Percentiles rank a stretch among this genome's conserved stretches.
Conservation (phyloP, 2,113 vertebrate genomes). For the Aptenodytes forsteri region DNA sequence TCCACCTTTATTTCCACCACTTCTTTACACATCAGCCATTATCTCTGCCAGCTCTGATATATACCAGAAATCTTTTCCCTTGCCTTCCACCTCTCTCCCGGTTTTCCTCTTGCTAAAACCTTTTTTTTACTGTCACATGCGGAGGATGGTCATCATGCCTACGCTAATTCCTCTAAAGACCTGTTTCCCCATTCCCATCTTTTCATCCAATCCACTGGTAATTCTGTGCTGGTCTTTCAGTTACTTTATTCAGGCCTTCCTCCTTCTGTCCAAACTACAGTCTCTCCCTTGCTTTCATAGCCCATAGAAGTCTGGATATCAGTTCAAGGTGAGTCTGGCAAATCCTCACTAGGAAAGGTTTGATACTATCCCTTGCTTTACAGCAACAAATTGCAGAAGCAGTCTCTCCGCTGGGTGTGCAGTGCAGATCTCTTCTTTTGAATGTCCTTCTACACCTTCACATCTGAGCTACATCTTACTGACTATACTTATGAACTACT, state of each 20-base stretch:
- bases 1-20: not conserved
- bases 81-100: not conserved
- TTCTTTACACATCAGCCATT: not conserved
- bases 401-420: not conserved
- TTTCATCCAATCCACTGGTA: not conserved
- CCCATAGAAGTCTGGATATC: not conserved
- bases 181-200: not conserved
- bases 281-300: not conserved
- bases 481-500: not conserved
- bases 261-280: not conserved
- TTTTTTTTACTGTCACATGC: not conserved
- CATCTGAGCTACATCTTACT: not conserved
- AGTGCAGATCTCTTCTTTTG: not conserved
- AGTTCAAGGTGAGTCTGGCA: not conserved
- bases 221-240: not conserved
- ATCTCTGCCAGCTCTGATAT: not conserved
- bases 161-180: not conserved
- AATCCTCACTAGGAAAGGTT: not conserved
- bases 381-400: not conserved
- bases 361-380: not conserved
- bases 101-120: not conserved
- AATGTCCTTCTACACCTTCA: not conserved
- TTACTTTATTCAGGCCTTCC: not conserved
- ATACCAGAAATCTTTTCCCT: not conserved
- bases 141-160: not conserved